Evolutionary conservation across 2,797 vertebrate species (phyloP).

Genomic region (Tragelaphus eurycerus): DNA sequence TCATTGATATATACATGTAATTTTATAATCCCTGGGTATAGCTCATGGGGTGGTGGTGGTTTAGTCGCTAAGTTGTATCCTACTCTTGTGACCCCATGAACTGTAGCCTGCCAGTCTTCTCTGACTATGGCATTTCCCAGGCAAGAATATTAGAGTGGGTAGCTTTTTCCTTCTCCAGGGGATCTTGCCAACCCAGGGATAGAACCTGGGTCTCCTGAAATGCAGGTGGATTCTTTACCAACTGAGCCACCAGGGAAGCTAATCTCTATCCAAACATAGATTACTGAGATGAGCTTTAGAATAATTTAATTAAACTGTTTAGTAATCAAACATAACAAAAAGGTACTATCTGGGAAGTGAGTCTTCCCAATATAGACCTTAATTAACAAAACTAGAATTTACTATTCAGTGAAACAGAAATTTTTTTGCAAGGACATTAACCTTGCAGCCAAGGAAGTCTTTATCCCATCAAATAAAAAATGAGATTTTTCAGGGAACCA

Average conservation of each 20-base stretch:
- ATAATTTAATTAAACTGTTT: too few species aligned
- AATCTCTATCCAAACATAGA: too few species aligned
- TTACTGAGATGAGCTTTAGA: too few species aligned
- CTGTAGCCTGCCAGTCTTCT: background rate
- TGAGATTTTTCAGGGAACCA: background rate
- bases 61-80: background rate
- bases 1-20: background rate
- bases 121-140: background rate
- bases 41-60: background rate
- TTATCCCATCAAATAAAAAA: background rate
- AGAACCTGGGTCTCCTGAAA: background rate
- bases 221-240: background rate
- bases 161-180: background rate
- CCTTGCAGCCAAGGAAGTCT: background rate
- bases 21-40: background rate
- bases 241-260: background rate
- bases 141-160: background rate
- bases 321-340: too few species aligned
- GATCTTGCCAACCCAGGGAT: background rate
- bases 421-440: background rate
- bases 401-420: background rate
- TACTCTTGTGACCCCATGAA: accelerated
- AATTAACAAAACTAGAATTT: background rate
- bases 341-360: background rate
- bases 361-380: background rate